Conservation (phyloP, 1,140 invertebrate genomes). For the Drosophila carrolli region DNA sequence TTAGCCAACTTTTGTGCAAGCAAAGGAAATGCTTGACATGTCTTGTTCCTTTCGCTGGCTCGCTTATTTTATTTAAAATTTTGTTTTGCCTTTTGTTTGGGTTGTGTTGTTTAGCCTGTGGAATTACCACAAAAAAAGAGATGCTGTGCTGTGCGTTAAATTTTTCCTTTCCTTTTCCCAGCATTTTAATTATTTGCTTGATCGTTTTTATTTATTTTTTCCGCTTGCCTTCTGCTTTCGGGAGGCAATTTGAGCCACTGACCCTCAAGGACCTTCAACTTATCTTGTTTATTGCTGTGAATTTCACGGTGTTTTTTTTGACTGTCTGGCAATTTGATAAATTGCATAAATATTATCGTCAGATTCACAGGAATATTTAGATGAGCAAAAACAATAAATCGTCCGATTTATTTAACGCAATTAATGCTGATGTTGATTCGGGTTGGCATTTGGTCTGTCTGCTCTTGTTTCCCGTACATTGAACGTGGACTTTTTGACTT, state of each 20-base stretch:
- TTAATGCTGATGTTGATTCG: constrained; percentile 46
- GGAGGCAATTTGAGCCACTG: not conserved
- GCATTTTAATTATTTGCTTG: constrained; percentile 60
- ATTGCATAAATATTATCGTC: constrained; percentile 29
- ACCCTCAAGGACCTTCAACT: constrained; percentile 31
- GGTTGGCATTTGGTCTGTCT: constrained; percentile 22
- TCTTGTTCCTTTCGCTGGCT: constrained; percentile 66
- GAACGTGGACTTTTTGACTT: constrained; percentile 51
- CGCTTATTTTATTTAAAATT: constrained; percentile 47
- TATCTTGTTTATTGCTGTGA: not conserved
- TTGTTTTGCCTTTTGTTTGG: constrained; percentile 29
- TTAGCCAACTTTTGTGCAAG: constrained; percentile 56
- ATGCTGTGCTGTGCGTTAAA: constrained; percentile 11
- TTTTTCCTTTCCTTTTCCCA: constrained; percentile 15
- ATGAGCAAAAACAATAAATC: constrained; percentile 45
- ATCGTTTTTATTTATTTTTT: constrained; percentile 47
- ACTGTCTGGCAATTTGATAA: constrained; percentile 30
- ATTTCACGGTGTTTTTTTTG: not conserved
- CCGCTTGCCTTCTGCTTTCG: constrained; percentile 9
- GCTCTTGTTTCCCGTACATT: constrained; percentile 31
- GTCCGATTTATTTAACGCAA: constrained; percentile 52
- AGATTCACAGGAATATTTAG: constrained; percentile 12
- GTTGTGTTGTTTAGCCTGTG: constrained; percentile 34
- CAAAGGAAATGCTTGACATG: constrained; percentile 74
- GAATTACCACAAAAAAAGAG: constrained; percentile 43